Evolutionary conservation across 2,113 vertebrate genomes (phyloP).

Genomic region (Pelodiscus sinensis): DNA sequence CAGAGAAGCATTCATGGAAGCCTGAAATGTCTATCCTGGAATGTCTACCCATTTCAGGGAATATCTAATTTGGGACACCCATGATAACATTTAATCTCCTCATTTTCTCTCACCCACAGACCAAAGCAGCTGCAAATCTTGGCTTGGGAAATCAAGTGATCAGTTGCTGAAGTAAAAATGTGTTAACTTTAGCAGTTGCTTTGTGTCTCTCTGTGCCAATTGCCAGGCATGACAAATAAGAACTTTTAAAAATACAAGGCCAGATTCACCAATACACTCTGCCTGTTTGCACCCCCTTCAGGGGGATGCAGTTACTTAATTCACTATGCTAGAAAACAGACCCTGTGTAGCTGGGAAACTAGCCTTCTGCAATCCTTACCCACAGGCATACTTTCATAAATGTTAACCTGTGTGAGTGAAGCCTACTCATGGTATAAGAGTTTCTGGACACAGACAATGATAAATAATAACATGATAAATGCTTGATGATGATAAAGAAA

Average conservation of each 20-base stretch:
- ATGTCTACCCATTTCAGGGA: neutral
- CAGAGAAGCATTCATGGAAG: neutral
- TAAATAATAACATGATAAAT: no score
- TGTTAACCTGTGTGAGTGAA: slow-evolving; percentile 2
- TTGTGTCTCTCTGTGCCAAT: neutral
- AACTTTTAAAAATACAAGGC: neutral
- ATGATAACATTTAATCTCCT: neutral
- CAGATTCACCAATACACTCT: neutral
- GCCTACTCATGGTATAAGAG: neutral
- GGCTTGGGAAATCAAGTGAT: neutral
- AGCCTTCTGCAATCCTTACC: neutral
- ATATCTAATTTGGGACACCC: neutral
- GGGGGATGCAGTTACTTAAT: no score
- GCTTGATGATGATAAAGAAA: no score
- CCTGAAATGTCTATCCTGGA: neutral
- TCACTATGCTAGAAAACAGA: neutral
- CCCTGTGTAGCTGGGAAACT: neutral
- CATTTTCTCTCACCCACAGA: no score
- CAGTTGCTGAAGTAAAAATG: neutral
- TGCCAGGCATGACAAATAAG: neutral
- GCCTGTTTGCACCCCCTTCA: neutral
- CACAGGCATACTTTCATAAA: neutral
- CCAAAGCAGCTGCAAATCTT: neutral
- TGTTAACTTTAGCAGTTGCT: neutral
- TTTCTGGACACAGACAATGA: neutral